phyloP scores from a whole-genome alignment of 2,888 invertebrate genomes.

The Pterobdella sp. region DNA sequence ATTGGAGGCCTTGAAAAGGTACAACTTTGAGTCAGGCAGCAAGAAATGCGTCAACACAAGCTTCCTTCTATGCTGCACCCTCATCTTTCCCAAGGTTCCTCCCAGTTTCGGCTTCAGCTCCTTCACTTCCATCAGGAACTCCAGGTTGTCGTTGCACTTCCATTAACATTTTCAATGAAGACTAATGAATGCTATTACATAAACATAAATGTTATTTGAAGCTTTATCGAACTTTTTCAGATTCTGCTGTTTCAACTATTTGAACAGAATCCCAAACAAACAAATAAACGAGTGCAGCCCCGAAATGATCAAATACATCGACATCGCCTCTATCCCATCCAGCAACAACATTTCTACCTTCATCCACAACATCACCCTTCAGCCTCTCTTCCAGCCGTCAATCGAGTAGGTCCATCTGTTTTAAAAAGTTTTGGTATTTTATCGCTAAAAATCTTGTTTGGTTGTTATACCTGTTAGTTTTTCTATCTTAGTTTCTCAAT shows the following conservation, averaged over 20 bases:
- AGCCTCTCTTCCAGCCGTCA: not conserved
- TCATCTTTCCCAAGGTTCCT: not conserved
- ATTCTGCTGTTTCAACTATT: not conserved
- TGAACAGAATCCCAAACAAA: not conserved
- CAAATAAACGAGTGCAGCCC: not conserved
- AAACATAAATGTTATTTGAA: not conserved
- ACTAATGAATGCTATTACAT: not conserved
- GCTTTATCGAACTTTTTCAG: not conserved
- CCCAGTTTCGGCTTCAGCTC: not conserved
- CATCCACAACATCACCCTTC: not conserved
- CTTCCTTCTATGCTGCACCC: slow-evolving; percentile 1
- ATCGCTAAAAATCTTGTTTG: not conserved
- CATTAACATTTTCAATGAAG: not conserved
- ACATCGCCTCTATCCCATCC: not conserved
- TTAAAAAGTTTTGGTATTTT: not conserved
- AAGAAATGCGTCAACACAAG: not conserved
- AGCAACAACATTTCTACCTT: not conserved
- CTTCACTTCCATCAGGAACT: not conserved
- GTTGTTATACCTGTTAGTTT: not conserved
- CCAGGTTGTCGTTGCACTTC: not conserved
- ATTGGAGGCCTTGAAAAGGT: not conserved
- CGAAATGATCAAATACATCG: not conserved
- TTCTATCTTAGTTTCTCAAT: too few species aligned
- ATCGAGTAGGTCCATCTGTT: not conserved
- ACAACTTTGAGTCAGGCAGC: not conserved